Percentiles rank a stretch among this genome's conserved stretches.
These are phyloP conservation scores for Antennarius striatus DNA, from an alignment of 2,113 vertebrate species.

Conservation along the genomic window DNA sequence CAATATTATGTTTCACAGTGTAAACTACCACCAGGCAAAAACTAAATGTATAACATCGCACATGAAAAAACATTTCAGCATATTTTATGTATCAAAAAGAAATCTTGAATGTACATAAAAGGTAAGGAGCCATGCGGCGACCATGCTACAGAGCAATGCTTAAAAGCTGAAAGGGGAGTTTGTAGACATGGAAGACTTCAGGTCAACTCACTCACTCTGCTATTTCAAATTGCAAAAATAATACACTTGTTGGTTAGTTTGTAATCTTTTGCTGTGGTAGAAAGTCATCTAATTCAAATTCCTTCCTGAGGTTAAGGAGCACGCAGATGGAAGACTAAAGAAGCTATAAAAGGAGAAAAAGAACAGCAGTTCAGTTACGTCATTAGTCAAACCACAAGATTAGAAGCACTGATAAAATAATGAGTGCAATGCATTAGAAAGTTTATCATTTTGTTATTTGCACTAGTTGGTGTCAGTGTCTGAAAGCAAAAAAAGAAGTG, in stretches of 20 bases:
- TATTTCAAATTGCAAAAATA: conserved; percentile 64
- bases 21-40: conserved; percentile 56
- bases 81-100: conserved; percentile 14
- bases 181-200: conserved; percentile 56
- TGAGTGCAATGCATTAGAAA: conserved; percentile 1
- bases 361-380: conserved; percentile 53
- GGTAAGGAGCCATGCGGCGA: conserved; percentile 65
- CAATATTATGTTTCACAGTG: conserved; percentile 64
- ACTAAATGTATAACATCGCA: conserved; percentile 48
- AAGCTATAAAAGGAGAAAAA: conserved; percentile 84
- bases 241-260: conserved; percentile 60
- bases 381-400: conserved; percentile 3
- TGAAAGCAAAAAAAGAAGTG: conserved; percentile 7
- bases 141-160: conserved; percentile 58
- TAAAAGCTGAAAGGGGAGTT: conserved; percentile 36
- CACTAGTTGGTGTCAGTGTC: conserved; percentile 6
- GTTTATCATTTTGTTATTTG: conserved; percentile 11
- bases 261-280: conserved; percentile 61
- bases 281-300: conserved; percentile 88
- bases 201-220: conserved; percentile 26
- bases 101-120: conserved; percentile 1
- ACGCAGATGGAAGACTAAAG: conserved; percentile 87
- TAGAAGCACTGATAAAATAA: background rate
- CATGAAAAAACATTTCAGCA: conserved; percentile 21
- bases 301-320: conserved; percentile 86